Evolutionary conservation across 2,888 invertebrate genomes (phyloP), one percentile per base, ranked within the genome.

Genomic region (Metallyticus violacea): DNA sequence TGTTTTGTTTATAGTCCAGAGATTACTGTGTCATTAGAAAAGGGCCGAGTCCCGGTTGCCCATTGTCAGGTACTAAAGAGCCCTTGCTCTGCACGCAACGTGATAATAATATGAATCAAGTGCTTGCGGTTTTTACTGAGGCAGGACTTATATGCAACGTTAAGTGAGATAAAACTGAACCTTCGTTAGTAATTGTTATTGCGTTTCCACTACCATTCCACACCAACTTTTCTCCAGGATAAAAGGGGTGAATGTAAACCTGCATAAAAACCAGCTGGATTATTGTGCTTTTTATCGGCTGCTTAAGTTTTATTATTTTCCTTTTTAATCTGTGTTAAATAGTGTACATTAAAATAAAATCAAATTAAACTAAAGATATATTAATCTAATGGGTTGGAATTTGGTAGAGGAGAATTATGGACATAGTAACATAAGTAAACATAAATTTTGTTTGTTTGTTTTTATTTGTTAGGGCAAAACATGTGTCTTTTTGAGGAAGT

Each of bases 41-140:
- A 6, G 40, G 40, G 40, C 15, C 40, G 22, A 22, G 40, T 62
- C 40, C 40, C 40, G 15, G 40, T 62, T 62, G 40, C 40, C 40
- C 40, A 22, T 62, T 62, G 40, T 62, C 40, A 62, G 40, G 40
- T 62, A 62, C 40, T 62, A 62, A 62, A 62, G 40, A 62, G 40
- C 40, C 22, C 40, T 62, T 62, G 40, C 40, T 62, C 77, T 26
- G n/a, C 83, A 83, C 77, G 28, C 62, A 83, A 62, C 28, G 26
- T 27, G 22, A 29, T 83, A 77, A 83, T 77, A 77, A 77, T 83
- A 83, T 25, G 83, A 83, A 83, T 83, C 83, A 83, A 83, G 83
- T 62, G 40, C 40, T 62, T 62, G 40, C 40, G 40, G 40, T 62
- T 62, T 62, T 62, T 62, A 62, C 40, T 15, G 40, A 3, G 40